Evolutionary conservation across 2,113 vertebrate species (phyloP), one percentile per base, ranked within the genome.

Genomic region (Malurus cyaneus): DNA sequence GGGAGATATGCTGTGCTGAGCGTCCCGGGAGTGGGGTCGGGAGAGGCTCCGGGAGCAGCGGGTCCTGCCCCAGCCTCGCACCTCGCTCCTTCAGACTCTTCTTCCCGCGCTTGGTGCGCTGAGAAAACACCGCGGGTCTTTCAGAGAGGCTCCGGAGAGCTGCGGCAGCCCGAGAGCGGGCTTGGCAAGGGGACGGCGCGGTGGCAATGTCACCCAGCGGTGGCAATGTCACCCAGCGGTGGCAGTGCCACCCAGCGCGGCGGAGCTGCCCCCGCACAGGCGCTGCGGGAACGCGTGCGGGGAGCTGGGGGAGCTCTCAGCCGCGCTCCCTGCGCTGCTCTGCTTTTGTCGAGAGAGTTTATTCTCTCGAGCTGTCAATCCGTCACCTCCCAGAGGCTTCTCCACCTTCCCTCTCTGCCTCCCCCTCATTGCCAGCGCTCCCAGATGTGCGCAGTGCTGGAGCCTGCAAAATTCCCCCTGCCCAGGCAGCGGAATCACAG

Each of bases 361-460:
- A 80, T 96, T 91, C 88, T 87, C 80, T 67, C 2, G 25, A 94
- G 92, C 96, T 96, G 95, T 97, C 96, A 96, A 92, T 96, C 96
- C 42, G 1, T 91, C 93, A 86, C 84, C 91, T 93, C 89, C 81
- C 90, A 59, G 80, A 87, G 81, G 92, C 72, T 90, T 80, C 80
- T 52, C 71, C 41, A 31, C 85, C 86, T 96, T 74, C 80, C 10
- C 39, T 72, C 88, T 82, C 86, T 3, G 28, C 80, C 91, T 92
- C 91, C 85, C 50, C 80, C 94, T 80, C 47, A 1, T 41, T 93
- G 90, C 83, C 80, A 88, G 56, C 1, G 4, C 52, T 95, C 78
- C 94, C 96, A 95, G 96, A 90, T 95, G 94, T 86, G 88, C 4
- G 6, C 90, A 3, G 71, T 1, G 11, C 44, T 1, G 3, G 39